Conservation (phyloP, 2,113 vertebrate species). For the Pseudonaja textilis region DNA sequence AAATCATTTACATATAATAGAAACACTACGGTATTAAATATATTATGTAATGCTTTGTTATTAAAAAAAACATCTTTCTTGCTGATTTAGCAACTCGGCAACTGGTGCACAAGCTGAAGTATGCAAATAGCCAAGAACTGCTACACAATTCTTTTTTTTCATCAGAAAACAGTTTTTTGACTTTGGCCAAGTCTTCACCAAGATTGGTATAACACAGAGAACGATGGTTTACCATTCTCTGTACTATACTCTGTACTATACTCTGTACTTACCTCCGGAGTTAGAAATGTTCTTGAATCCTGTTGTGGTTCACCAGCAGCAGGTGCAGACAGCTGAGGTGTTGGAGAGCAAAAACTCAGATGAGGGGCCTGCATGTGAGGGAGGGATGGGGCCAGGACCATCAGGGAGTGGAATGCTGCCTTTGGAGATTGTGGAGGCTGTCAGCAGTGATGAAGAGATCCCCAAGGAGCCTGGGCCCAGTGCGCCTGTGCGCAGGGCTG, state of each 20-base stretch:
- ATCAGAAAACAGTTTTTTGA: not conserved
- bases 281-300: not conserved
- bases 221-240: not conserved
- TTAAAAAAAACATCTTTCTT: conserved; percentile 6
- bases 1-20: not conserved
- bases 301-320: no score
- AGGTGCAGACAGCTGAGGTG: no score
- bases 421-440: no score
- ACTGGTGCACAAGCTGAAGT: not conserved
- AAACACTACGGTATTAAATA: not conserved
- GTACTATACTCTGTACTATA: no score
- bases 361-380: no score
- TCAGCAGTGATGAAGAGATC: no score
- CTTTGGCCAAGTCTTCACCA: not conserved
- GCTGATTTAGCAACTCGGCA: conserved; percentile 1
- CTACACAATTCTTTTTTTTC: not conserved
- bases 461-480: no score
- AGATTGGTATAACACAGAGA: not conserved
- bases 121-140: not conserved
- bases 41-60: not conserved
- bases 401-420: no score
- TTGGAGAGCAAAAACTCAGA: no score
- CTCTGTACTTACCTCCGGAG: no score
- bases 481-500: no score
- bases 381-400: no score